Conservation (phyloP, 2,113 vertebrate species). For the Pollachius pollachius region DNA sequence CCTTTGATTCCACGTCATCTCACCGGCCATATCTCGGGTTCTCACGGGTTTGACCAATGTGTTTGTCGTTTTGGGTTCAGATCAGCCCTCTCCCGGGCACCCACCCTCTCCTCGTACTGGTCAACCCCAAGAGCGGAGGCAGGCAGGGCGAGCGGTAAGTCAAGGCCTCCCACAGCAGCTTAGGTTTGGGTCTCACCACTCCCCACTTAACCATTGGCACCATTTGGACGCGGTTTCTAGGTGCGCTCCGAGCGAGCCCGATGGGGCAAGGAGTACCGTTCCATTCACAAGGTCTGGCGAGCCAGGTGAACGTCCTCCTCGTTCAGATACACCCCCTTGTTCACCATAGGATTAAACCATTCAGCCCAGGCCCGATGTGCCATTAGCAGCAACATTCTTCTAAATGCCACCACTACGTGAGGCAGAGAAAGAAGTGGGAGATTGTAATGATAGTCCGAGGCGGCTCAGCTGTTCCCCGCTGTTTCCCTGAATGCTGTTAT, state of each 20-base stretch:
- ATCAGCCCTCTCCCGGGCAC: constrained; percentile 86
- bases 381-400: background rate
- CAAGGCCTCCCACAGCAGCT: background rate
- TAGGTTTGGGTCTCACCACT: too few species aligned
- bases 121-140: constrained; percentile 94
- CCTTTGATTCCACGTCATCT: background rate
- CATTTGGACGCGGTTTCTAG: too few species aligned
- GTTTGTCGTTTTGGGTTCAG: constrained; percentile 56
- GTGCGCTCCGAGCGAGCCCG: too few species aligned
- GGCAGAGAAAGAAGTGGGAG: background rate
- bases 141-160: constrained; percentile 88
- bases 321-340: too few species aligned
- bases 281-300: too few species aligned
- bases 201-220: too few species aligned
- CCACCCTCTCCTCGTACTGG: constrained; percentile 88
- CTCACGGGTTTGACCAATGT: background rate
- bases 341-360: background rate
- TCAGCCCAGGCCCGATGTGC: background rate
- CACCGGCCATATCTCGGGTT: too few species aligned
- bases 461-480: constrained; percentile 1
- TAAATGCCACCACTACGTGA: too few species aligned
- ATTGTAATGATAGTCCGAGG: background rate
- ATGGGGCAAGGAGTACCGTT: too few species aligned
- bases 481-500: constrained; percentile 26
- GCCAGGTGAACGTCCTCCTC: too few species aligned